These are phyloP conservation scores for Dendroctonus valens DNA, from an alignment of 1,140 invertebrate species.

Conservation along the genomic window DNA sequence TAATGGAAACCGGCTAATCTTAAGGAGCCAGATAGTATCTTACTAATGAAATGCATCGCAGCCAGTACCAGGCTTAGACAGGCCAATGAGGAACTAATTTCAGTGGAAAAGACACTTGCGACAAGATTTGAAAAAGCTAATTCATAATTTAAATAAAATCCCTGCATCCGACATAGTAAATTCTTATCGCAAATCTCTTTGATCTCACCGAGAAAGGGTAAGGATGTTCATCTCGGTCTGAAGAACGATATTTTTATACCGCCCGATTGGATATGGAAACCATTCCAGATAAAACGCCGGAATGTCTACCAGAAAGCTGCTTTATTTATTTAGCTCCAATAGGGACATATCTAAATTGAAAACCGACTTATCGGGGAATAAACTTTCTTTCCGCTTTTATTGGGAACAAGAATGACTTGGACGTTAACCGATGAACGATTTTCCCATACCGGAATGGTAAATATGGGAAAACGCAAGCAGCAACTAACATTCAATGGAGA, in stretches of 20 bases:
- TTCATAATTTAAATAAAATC: not conserved
- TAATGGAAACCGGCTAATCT: slow-evolving; percentile 22
- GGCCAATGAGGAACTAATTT: no score
- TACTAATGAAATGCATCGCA: slow-evolving; percentile 11
- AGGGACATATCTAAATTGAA: slow-evolving; percentile 8
- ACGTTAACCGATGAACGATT: no score
- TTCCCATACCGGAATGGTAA: no score
- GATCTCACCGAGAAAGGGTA: slow-evolving; percentile 6
- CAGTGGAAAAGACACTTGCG: no score
- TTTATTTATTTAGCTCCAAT: slow-evolving; percentile 10
- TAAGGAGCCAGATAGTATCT: slow-evolving; percentile 20
- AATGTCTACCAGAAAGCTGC: slow-evolving; percentile 1
- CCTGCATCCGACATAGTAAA: slow-evolving; percentile 7
- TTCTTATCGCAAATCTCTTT: slow-evolving; percentile 6
- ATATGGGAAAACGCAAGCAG: no score
- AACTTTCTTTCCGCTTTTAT: no score
- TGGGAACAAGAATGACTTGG: no score
- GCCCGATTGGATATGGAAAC: slow-evolving; percentile 16
- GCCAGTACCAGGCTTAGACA: no score
- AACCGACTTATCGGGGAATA: slow-evolving; percentile 2
- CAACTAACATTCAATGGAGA: no score
- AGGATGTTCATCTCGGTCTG: slow-evolving; percentile 4
- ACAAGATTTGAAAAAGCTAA: no score
- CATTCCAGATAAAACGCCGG: slow-evolving; percentile 6
- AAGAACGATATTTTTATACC: slow-evolving; percentile 14